Conservation (phyloP, 1,140 invertebrate genomes). For the Kradibia gibbosae region DNA sequence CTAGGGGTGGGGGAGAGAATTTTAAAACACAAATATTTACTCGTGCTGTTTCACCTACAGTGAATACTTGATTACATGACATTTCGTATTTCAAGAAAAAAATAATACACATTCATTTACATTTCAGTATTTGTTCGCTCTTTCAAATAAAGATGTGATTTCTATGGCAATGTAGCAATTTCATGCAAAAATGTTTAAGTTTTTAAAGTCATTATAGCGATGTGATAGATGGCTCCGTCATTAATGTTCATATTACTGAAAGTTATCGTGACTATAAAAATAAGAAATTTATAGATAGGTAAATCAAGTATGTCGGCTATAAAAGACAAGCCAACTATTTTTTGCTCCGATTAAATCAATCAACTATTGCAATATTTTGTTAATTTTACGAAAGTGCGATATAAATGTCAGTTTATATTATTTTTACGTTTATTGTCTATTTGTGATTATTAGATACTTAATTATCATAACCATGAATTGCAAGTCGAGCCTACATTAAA, state of each 20-base stretch:
- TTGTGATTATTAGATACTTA: neutral
- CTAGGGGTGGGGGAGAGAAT: neutral
- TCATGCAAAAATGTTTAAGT: neutral
- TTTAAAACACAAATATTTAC: conserved; percentile 6
- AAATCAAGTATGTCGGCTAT: neutral
- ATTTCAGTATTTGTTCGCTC: neutral
- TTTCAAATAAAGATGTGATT: neutral
- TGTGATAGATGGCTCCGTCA: no score
- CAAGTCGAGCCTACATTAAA: neutral
- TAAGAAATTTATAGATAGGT: neutral
- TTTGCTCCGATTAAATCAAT: neutral
- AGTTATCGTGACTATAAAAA: neutral
- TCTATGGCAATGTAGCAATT: neutral
- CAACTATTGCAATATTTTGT: neutral
- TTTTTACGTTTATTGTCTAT: neutral
- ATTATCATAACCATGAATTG: neutral
- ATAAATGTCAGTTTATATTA: neutral
- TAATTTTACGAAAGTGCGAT: neutral
- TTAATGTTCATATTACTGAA: neutral
- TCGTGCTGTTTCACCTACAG: neutral
- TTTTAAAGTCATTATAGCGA: neutral
- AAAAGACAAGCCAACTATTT: neutral
- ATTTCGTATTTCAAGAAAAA: neutral
- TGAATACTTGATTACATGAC: neutral
- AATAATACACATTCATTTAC: neutral